Evolutionary conservation across 2,888 invertebrate species (phyloP).

Genomic region (Sphaerophoria rueppellii): DNA sequence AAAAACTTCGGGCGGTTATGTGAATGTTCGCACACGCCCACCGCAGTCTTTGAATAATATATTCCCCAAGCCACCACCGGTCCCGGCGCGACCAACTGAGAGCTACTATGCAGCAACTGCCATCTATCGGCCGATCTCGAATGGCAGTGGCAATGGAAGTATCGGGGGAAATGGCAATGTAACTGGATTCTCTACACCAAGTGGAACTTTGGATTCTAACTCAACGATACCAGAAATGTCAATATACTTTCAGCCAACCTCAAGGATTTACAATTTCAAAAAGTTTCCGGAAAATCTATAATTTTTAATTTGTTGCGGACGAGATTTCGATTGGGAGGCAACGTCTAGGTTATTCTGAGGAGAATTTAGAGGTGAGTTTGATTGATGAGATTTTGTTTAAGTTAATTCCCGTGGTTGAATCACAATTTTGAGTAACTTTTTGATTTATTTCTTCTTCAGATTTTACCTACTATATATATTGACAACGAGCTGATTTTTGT

Average conservation of each 20-base stretch:
- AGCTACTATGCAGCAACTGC: slow-evolving; percentile 89
- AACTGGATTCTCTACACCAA: slow-evolving; percentile 68
- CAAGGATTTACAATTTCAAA: slow-evolving; percentile 81
- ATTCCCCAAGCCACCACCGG: slow-evolving; percentile 85
- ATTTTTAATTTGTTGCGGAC: slow-evolving; percentile 76
- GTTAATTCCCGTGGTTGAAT: too few species aligned
- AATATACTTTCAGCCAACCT: slow-evolving; percentile 80
- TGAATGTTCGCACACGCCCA: slow-evolving; percentile 81
- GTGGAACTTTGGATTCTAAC: slow-evolving; percentile 81
- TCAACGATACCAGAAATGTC: slow-evolving; percentile 81
- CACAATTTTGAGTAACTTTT: background rate
- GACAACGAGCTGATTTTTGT: slow-evolving; percentile 66
- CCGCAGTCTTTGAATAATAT: slow-evolving; percentile 84
- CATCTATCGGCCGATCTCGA: slow-evolving; percentile 84
- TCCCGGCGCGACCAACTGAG: slow-evolving; percentile 88
- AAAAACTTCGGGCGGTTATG: slow-evolving; percentile 81
- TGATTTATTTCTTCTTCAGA: slow-evolving; percentile 38
- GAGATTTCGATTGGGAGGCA: slow-evolving; percentile 42
- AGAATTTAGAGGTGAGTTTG: slow-evolving; percentile 55
- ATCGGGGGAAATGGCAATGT: slow-evolving; percentile 56
- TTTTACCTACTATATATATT: slow-evolving; percentile 54
- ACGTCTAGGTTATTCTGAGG: slow-evolving; percentile 60
- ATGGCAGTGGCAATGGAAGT: slow-evolving; percentile 76
- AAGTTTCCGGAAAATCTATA: slow-evolving; percentile 82
- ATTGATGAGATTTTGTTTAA: background rate